Conservation (phyloP, 1,140 invertebrate genomes). For the Cyrtorhinus lividipennis region DNA sequence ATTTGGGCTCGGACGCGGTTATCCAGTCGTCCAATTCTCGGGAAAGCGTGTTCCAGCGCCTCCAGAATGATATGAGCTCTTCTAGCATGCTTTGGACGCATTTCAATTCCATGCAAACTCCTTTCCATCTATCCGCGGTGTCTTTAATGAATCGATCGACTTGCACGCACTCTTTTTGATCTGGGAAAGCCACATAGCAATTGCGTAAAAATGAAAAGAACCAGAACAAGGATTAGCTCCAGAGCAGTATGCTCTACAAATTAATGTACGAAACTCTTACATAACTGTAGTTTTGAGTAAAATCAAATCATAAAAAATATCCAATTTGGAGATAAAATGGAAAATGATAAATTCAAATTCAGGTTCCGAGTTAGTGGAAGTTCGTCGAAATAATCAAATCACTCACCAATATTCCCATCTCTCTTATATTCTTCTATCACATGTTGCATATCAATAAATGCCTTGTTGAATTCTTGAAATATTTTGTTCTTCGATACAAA, state of each 20-base stretch:
- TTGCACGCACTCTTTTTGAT: slow-evolving; percentile 53
- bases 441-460: slow-evolving; percentile 79
- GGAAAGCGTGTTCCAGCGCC: slow-evolving; percentile 56
- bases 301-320: too few species aligned
- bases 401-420: slow-evolving; percentile 59
- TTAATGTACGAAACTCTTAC: too few species aligned
- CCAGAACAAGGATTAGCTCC: too few species aligned
- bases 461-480: slow-evolving; percentile 88
- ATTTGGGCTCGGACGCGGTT: slow-evolving; percentile 55
- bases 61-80: slow-evolving; percentile 78
- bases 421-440: slow-evolving; percentile 81
- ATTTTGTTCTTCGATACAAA: slow-evolving; percentile 83
- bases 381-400: too few species aligned
- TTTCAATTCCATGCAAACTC: slow-evolving; percentile 73
- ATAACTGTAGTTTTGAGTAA: too few species aligned
- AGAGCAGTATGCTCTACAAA: too few species aligned
- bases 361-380: too few species aligned
- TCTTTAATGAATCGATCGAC: slow-evolving; percentile 76
- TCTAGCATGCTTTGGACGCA: slow-evolving; percentile 78
- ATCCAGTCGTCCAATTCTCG: slow-evolving; percentile 70
- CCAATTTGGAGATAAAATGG: not conserved
- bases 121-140: slow-evolving; percentile 74
- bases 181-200: slow-evolving; percentile 29
- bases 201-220: not conserved
- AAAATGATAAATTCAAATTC: too few species aligned